phyloP scores from a whole-genome alignment of 1,140 invertebrate genomes.

The Heliconius nattereri region DNA sequence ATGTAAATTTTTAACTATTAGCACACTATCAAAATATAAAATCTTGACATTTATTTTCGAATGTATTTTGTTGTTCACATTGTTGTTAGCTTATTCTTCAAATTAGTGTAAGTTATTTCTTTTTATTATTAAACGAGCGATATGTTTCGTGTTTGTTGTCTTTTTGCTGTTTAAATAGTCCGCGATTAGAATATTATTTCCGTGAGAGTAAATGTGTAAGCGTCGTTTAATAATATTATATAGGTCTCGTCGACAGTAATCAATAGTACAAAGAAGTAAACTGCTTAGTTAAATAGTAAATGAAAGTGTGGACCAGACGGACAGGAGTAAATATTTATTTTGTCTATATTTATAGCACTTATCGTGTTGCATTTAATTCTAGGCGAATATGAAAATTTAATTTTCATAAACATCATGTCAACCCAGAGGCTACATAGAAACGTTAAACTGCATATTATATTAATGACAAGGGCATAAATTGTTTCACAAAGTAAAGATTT shows the following conservation, averaged over 20 bases:
- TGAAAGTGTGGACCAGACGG: slow-evolving; percentile 72
- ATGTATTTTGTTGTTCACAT: background rate
- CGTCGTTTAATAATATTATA: slow-evolving; percentile 14
- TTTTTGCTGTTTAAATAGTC: slow-evolving; percentile 24
- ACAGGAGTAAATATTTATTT: slow-evolving; percentile 74
- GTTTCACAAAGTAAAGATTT: slow-evolving; percentile 22
- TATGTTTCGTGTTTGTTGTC: slow-evolving; percentile 15
- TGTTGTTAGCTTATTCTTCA: background rate
- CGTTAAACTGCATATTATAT: slow-evolving; percentile 23
- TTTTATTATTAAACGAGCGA: slow-evolving; percentile 5
- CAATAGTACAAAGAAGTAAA: slow-evolving; percentile 77
- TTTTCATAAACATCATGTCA: slow-evolving; percentile 56
- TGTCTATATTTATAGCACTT: slow-evolving; percentile 72
- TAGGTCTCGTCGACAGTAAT: slow-evolving; percentile 48
- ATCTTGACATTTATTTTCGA: background rate
- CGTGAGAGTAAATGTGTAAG: background rate
- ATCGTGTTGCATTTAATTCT: slow-evolving; percentile 70
- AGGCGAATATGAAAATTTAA: slow-evolving; percentile 66
- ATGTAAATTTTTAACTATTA: background rate
- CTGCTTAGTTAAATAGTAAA: slow-evolving; percentile 69
- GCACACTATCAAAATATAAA: background rate
- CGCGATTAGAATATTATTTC: slow-evolving; percentile 30
- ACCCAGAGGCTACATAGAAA: slow-evolving; percentile 62
- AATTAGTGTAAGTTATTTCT: slow-evolving; percentile 7
- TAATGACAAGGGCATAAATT: slow-evolving; percentile 25